A percentile compares a stretch with the other conserved stretches of the same genome.
Conservation (phyloP, 1,140 invertebrate genomes). For the Eulimnadia texana region DNA sequence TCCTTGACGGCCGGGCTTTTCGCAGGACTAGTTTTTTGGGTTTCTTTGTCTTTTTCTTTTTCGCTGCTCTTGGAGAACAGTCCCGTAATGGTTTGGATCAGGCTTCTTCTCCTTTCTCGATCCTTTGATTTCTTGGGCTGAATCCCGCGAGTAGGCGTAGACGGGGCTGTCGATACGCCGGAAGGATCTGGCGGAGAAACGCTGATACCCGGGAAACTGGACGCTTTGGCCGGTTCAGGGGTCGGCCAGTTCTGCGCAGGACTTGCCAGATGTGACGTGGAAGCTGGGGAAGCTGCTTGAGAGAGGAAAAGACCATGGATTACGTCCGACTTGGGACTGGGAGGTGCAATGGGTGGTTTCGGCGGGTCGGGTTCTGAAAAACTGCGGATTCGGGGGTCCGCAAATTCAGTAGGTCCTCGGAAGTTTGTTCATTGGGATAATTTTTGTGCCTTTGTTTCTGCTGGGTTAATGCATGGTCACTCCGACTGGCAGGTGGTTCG, state of each 20-base stretch:
- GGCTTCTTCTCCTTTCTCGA: constrained; percentile 56
- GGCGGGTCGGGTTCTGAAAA: constrained; percentile 18
- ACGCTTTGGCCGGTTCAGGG: background rate
- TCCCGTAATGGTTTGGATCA: constrained; percentile 67
- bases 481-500: background rate
- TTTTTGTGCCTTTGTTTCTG: background rate
- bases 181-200: constrained; percentile 27
- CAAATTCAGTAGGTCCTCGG: too few species aligned
- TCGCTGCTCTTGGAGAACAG: constrained; percentile 38
- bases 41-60: constrained; percentile 36
- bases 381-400: constrained; percentile 17
- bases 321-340: constrained; percentile 1
- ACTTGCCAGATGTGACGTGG: background rate
- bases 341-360: background rate
- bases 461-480: background rate
- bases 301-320: background rate
- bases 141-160: background rate
- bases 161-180: constrained; percentile 20
- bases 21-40: background rate
- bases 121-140: constrained; percentile 31
- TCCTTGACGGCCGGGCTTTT: constrained; percentile 7
- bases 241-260: constrained; percentile 7
- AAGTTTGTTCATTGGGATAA: too few species aligned
- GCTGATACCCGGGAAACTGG: constrained; percentile 16
- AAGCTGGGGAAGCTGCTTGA: background rate